phyloP scores from a whole-genome alignment of 2,888 invertebrate genomes.

The Podotricha telesiphe region DNA sequence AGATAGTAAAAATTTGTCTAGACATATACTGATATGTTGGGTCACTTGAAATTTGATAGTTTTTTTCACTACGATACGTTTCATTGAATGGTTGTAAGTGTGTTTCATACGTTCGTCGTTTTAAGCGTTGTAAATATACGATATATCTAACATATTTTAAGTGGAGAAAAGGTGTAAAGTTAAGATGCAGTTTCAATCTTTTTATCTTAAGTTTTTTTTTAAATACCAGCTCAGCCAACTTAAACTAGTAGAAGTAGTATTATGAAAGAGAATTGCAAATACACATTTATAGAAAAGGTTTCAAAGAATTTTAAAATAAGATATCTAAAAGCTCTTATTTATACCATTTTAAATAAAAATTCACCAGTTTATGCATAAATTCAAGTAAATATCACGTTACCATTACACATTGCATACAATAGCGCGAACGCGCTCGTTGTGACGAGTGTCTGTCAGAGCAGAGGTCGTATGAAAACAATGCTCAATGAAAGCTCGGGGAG shows the following conservation, averaged over 20 bases:
- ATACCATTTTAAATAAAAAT: neutral
- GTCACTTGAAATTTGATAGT: constrained; percentile 19
- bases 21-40: constrained; percentile 49
- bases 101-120: neutral
- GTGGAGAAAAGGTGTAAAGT: too few species aligned
- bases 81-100: neutral
- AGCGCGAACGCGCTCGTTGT: constrained; percentile 37
- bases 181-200: too few species aligned
- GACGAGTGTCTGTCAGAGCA: constrained; percentile 50
- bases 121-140: neutral
- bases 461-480: constrained; percentile 78
- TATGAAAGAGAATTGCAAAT: too few species aligned
- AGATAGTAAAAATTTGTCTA: constrained; percentile 64
- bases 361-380: neutral
- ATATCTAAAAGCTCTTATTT: neutral
- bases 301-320: neutral
- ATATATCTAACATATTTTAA: too few species aligned
- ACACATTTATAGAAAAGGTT: neutral
- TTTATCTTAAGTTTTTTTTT: too few species aligned
- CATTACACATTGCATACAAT: neutral
- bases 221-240: too few species aligned
- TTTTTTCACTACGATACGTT: constrained; percentile 12
- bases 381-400: constrained; percentile 5
- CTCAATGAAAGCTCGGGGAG: constrained; percentile 67
- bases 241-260: too few species aligned